phyloP scores from a whole-genome alignment of 1,140 invertebrate species.

The Zeugodacus cucurbitae region DNA sequence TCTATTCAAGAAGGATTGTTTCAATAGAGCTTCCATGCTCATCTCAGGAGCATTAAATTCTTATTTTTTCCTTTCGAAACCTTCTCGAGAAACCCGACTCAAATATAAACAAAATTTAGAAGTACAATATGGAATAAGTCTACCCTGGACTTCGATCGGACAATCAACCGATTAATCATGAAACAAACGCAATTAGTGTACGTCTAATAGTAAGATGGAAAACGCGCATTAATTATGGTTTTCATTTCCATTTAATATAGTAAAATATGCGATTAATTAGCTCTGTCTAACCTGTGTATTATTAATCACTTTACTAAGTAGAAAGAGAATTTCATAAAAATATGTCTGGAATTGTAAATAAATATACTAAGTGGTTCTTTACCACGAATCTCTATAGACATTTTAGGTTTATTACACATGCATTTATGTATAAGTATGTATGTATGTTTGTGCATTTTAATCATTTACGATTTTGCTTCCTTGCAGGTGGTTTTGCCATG shows the following conservation, averaged over 20 bases:
- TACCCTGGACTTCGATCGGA: no score
- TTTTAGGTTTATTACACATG: background rate
- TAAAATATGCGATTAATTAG: background rate
- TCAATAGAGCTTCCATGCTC: no score
- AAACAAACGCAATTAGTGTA: no score
- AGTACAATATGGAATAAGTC: no score
- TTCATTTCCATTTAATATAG: background rate
- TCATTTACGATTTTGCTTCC: background rate
- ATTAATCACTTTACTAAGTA: background rate
- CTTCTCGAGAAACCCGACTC: no score
- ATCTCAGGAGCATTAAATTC: no score
- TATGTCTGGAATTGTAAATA: background rate
- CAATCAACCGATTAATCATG: no score
- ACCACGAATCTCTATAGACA: background rate
- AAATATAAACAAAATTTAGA: no score
- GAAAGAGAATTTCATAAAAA: background rate
- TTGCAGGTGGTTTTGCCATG: conserved; percentile 89
- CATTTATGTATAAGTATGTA: background rate
- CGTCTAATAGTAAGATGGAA: no score
- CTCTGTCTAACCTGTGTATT: background rate
- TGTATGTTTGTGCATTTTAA: background rate
- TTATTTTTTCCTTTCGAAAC: no score
- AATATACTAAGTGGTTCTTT: background rate
- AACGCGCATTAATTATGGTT: background rate
- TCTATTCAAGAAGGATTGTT: no score